Percentiles rank a stretch among this genome's conserved stretches.
These are phyloP conservation scores for Bagarius yarrelli DNA, from an alignment of 2,113 vertebrate species.

Conservation along the genomic window DNA sequence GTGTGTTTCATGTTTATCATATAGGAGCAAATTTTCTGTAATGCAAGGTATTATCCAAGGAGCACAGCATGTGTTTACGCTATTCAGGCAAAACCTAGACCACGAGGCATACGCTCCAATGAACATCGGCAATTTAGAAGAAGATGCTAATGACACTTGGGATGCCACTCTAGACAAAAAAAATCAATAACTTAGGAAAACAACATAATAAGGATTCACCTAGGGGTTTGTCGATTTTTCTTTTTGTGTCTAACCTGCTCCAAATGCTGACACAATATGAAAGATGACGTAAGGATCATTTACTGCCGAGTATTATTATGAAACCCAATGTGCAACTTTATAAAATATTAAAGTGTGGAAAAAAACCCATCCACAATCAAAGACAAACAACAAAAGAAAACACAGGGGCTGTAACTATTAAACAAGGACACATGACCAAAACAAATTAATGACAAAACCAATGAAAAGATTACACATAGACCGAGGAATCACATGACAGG, in stretches of 20 bases:
- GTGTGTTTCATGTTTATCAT: not conserved
- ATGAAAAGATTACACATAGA: no score
- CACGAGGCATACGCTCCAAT: conserved; percentile 9
- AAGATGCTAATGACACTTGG: conserved; percentile 25
- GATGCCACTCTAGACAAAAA: conserved; percentile 15
- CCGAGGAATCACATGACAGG: no score
- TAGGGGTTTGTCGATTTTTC: not conserved
- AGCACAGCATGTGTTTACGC: conserved; percentile 4
- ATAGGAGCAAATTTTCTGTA: not conserved
- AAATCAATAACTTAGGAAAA: conserved; percentile 12
- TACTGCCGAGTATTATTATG: no score
- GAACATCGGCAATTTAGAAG: conserved; percentile 23
- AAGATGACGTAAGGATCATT: not conserved
- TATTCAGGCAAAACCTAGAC: conserved; percentile 8
- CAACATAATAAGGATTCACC: conserved; percentile 4
- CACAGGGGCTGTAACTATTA: no score
- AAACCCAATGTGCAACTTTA: no score
- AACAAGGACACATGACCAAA: no score
- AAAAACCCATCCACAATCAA: no score
- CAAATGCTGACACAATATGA: not conserved
- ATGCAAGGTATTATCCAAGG: conserved; percentile 8
- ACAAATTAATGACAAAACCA: no score
- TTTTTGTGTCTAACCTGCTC: not conserved
- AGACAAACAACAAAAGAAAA: no score
- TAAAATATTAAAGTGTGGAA: no score